Base-by-base conservation (phyloP, 2,888 invertebrate species). In the Bruchidius siliquastri region DNA sequence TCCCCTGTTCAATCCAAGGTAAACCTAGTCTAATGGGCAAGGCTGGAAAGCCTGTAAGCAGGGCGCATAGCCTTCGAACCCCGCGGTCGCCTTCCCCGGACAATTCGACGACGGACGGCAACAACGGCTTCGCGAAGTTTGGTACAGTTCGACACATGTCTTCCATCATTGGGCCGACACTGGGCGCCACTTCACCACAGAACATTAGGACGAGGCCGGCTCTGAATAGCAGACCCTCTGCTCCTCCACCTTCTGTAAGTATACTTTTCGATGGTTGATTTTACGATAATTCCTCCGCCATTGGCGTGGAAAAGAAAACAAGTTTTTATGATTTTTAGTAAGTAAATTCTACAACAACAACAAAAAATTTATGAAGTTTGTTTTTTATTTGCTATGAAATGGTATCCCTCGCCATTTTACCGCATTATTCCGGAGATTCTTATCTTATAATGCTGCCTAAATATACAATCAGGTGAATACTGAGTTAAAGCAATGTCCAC, bases 11-110 rank as follows among this genome's bases (percentile, higher is more conserved):
- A 8, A 26, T 26, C 26, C 8, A 1, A 68, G 68, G 68, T 20
- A 68, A 20, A 22, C n/a, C n/a, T 13, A 26, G 26, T 70, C 20
- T 21, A 2, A 70, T 22, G 22, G 21, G 10, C 1, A 68, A 22
- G 22, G 21, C 2, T 4, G n/a, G 20, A 2, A 68, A 68, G 68
- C 68, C 88, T 68, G 93, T 94, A 2, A 89, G 91, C 13, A 88
- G 95, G 76, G 93, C 95, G 79, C 95, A 95, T 85, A 95, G 95
- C 85, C 94, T 96, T 94, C 90, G 94, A 85, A 90, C 92, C 80
- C 94, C 95, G 26, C 91, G 94, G 87, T 94, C 90, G 0, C 90
- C 90, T 0, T 89, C 90, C 0, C 89, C 90, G 0, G 68, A 68
- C 21, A 86, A 89, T 68, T 88, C 88, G 67, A 87, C 88, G 20